Evolutionary conservation across 2,113 vertebrate species (phyloP).

Genomic region (Pomatorhinus ruficollis): DNA sequence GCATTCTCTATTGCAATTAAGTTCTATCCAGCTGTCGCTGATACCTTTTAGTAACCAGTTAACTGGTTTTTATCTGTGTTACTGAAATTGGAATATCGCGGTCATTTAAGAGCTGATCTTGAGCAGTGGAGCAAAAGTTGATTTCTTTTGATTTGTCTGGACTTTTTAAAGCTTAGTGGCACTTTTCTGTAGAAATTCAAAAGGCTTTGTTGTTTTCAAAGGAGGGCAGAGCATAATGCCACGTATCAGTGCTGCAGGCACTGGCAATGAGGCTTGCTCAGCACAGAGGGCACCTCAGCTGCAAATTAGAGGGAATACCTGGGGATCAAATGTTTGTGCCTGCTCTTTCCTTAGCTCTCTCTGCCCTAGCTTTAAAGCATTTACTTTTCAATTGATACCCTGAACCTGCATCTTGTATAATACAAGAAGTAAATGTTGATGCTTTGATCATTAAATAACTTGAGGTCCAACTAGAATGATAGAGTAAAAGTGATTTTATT

Average conservation of each 20-base stretch:
- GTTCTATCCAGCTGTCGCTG: not conserved
- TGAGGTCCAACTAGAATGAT: not conserved
- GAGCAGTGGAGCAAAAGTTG: not conserved
- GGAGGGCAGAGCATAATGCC: not conserved
- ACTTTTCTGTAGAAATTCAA: not conserved
- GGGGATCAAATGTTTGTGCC: not conserved
- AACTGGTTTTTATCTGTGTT: not conserved
- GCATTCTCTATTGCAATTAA: conserved; percentile 2
- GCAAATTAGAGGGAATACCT: not conserved
- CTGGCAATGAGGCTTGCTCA: not conserved
- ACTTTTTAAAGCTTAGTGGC: not conserved
- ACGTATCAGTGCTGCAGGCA: not conserved
- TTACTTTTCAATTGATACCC: not conserved
- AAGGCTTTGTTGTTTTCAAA: conserved; percentile 4
- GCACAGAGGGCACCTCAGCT: not conserved
- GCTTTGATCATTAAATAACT: not conserved
- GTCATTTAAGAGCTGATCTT: not conserved
- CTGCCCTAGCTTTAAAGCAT: not conserved
- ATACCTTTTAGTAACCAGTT: not conserved
- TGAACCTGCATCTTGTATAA: not conserved
- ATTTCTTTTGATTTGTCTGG: conserved; percentile 7
- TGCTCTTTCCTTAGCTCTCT: not conserved
- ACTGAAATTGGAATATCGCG: not conserved
- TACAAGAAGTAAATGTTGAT: not conserved
- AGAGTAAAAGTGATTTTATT: not conserved